phyloP scores from a whole-genome alignment of 2,888 invertebrate genomes.

The Diarsia dahlii region DNA sequence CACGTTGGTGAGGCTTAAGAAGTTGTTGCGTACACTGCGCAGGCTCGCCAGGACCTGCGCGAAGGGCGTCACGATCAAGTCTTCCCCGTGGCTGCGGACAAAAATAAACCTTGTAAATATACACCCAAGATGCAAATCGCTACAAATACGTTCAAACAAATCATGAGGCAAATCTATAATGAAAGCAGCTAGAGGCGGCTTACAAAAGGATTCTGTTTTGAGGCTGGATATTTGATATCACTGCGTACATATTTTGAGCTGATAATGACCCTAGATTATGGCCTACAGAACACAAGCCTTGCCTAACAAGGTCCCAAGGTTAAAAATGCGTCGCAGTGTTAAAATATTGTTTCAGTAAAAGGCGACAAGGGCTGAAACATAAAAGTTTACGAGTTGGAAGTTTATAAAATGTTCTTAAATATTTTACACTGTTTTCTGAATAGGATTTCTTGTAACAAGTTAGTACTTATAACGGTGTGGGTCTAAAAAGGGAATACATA shows the following conservation, averaged over 20 bases:
- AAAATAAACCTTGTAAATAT: slow-evolving; percentile 69
- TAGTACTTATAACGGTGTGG: slow-evolving; percentile 14
- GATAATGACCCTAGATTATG: slow-evolving; percentile 23
- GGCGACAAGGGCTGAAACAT: slow-evolving; percentile 36
- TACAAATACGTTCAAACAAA: slow-evolving; percentile 43
- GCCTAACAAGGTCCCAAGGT: slow-evolving; percentile 25
- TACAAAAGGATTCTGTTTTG: slow-evolving; percentile 51
- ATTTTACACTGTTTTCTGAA: slow-evolving; percentile 47
- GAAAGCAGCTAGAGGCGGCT: slow-evolving; percentile 45
- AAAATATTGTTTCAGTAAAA: slow-evolving; percentile 42
- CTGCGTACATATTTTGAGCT: slow-evolving; percentile 28
- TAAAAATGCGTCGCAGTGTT: slow-evolving; percentile 20
- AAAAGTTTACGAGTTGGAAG: slow-evolving; percentile 46
- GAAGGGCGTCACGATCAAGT: slow-evolving; percentile 99
- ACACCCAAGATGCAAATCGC: slow-evolving; percentile 38
- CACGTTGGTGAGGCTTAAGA: slow-evolving; percentile 99
- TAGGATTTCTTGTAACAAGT: slow-evolving; percentile 37
- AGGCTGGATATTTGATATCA: slow-evolving; percentile 48
- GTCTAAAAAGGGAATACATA: slow-evolving; percentile 38
- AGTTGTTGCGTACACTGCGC: slow-evolving; percentile 99
- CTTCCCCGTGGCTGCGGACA: slow-evolving; percentile 97
- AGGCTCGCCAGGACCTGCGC: slow-evolving; percentile 99
- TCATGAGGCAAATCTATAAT: slow-evolving; percentile 61
- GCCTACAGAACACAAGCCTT: slow-evolving; percentile 9
- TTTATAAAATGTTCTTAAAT: slow-evolving; percentile 49